phyloP scores from a whole-genome alignment of 1,140 invertebrate species.

The Eumaeus atala region DNA sequence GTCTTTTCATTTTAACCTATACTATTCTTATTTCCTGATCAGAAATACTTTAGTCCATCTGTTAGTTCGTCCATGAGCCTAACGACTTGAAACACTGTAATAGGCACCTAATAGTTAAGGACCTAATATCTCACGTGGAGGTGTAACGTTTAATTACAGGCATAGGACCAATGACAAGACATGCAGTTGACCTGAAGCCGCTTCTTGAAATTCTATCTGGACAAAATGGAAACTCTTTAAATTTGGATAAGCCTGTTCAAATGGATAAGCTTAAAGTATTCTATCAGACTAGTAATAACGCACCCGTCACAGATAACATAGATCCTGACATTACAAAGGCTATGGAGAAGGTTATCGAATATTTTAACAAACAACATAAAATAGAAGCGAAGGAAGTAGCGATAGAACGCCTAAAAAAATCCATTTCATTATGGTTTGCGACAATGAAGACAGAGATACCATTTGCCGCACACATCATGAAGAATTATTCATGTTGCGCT shows the following conservation, averaged over 20 bases:
- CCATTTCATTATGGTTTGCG: conserved; percentile 81
- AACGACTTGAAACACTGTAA: too few relatives aligned
- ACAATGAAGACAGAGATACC: conserved; percentile 80
- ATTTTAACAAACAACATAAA: conserved; percentile 77
- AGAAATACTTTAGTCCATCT: too few relatives aligned
- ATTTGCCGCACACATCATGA: conserved; percentile 82
- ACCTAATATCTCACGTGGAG: too few relatives aligned
- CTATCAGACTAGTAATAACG: conserved; percentile 90
- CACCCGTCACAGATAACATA: conserved; percentile 81
- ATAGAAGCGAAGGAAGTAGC: conserved; percentile 76
- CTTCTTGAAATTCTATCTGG: conserved; percentile 83
- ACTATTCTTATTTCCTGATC: too few relatives aligned
- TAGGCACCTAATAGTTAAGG: too few relatives aligned
- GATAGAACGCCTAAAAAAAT: conserved; percentile 75
- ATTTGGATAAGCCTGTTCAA: conserved; percentile 81
- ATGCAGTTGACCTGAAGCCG: conserved; percentile 88
- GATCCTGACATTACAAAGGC: conserved; percentile 82
- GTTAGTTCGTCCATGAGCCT: too few relatives aligned
- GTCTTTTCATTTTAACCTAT: too few relatives aligned
- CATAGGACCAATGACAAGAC: conserved; percentile 93
- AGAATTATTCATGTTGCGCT: conserved; percentile 77
- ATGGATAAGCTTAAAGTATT: conserved; percentile 82
- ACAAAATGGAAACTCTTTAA: conserved; percentile 78
- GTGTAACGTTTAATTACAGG: conserved; percentile 62
- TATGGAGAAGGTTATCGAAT: conserved; percentile 78